Base-by-base conservation (phyloP, 23 tunicate genomes). In the Oikopleura albicans region DNA sequence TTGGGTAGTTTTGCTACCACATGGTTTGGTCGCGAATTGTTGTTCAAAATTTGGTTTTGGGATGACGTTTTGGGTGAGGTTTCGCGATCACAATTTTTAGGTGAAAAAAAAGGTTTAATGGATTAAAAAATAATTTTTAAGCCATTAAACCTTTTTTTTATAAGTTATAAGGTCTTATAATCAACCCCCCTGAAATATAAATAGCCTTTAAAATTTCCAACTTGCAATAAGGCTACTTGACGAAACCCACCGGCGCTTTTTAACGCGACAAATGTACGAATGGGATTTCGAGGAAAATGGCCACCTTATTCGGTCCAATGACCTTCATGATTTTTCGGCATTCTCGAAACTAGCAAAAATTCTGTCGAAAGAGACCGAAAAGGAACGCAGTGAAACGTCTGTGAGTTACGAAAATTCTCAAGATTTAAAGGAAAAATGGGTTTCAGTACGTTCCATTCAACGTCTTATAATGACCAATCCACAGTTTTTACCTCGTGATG, bases 401-500 rank as follows among this genome's bases (percentile, higher is more conserved):
- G 63, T 12, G 22, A 49, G 63, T 49, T 49, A 49, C 22, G 22
- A 49, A 8, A 49, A 22, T 49, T 8, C 12, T 22, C 63, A 49
- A 49, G 63, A 49, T 49, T 12, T 22, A 49, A 8, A 8, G 12
- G 63, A 49, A 22, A 49, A 49, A 22, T 8, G 22, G 22, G 22
- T 22, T 37, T 34, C 79, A 22, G 2, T 4, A 2, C 27, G 2
- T 2, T 71, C 79, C 37, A 27, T 71, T 22, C 79, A 71, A 71
- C 28, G 31, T 22, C 31, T 71, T 22, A 71, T 71, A 16, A 71
- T 71, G 79, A 71, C 79, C 33, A 71, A 71, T 71, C 79, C 79
- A 12, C 33, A 16, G 35, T 71, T 71, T 31, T 2, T 31, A 2
- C 79, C 79, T 4, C 33, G 79, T 2, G 79, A 71, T 29, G 79